Base-by-base conservation (phyloP, 2,888 invertebrate species). In the Catocala sponsa region DNA sequence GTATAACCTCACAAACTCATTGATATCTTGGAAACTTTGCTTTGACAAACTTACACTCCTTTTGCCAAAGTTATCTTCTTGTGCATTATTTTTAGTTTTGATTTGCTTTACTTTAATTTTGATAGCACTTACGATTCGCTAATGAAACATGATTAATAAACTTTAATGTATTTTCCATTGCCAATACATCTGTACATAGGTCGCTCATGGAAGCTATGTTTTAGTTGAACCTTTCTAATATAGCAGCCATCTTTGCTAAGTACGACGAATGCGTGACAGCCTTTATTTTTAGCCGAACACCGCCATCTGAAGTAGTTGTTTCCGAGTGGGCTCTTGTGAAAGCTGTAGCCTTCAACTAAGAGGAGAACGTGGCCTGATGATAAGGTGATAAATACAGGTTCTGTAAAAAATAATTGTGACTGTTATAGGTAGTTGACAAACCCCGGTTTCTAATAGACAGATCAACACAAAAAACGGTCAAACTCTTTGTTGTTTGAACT, bases 291-390 rank as follows among this genome's bases (percentile, higher is more conserved):
- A 5, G 65, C 65, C 0, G 76, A 71, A 48, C 76, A 74, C 6
- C 65, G 63, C 76, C 74, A 76, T 42, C 74, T 61, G 11, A 59
- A 56, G 25, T 51, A 41, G 1, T 46, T 49, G 6, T 53, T 15
- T 5, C 46, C 52, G 1, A 44, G 38, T 47, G 6, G 12, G 48
- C 43, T 59, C 55, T 79, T 81, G 48, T 75, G 75, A 51, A 80
- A 85, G 0, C 81, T 78, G 53, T 81, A 83, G 1, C 79, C 80
- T 41, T 81, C 57, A 0, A 82, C 48, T 57, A 82, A 66, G 4
- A 87, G 72, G 25, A 84, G 70, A 4, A 69, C 70, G 12, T 63
- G 76, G 2, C 83, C 80, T 6, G 66, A 65, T 11, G 48, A 5
- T 32, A 79, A n/a, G 2, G 67, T 68, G 44, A 80, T 76, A 49